Evolutionary conservation across 92 coral and sea anemone genomes (phyloP).

Genomic region (Zoanthus gigantus): DNA sequence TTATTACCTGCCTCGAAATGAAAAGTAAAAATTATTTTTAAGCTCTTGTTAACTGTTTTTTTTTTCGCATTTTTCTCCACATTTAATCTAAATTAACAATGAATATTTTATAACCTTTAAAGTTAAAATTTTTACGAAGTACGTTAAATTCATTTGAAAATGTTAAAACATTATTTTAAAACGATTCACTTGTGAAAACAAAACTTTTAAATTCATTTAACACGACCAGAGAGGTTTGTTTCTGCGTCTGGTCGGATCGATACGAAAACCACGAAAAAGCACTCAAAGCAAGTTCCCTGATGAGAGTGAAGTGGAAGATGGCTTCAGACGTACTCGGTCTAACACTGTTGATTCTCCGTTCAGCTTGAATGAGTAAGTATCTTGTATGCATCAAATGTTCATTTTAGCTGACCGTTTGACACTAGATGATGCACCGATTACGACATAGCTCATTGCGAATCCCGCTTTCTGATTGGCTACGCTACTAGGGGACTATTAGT

Average conservation of each 20-base stretch:
- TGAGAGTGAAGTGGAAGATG: conserved; percentile 15
- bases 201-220: neutral
- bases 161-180: neutral
- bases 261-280: conserved; percentile 33
- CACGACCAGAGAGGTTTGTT: conserved; percentile 27
- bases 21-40: too few relatives aligned
- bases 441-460: too few relatives aligned
- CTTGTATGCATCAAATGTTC: neutral
- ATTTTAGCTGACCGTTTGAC: neutral
- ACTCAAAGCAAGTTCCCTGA: neutral
- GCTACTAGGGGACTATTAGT: too few relatives aligned
- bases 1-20: too few relatives aligned
- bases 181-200: neutral
- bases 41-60: too few relatives aligned
- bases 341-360: conserved; percentile 28
- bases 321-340: conserved; percentile 1
- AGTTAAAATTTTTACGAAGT: neutral
- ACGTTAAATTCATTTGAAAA: neutral
- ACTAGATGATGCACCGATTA: too few relatives aligned
- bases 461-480: too few relatives aligned
- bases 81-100: too few relatives aligned
- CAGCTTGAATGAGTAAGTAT: conserved; percentile 24
- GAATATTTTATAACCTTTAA: too few relatives aligned
- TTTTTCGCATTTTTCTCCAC: neutral
- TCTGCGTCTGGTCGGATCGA: conserved; percentile 49